Conservation (phyloP, 64 coral and sea anemone genomes). For the Orbicella faveolata region DNA sequence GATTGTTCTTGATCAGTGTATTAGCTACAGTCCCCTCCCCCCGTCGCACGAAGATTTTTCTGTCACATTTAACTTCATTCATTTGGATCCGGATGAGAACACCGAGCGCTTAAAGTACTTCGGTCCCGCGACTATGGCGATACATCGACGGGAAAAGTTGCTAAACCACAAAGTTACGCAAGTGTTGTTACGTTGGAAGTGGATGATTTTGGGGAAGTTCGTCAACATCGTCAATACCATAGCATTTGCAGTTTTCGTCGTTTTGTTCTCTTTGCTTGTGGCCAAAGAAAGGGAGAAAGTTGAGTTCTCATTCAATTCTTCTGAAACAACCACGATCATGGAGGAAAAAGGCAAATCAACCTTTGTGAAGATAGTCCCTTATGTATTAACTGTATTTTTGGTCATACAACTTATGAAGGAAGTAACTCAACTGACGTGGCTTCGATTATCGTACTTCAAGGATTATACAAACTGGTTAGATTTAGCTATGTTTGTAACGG, state of each 20-base stretch:
- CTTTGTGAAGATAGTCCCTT: background rate
- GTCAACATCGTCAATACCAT: slow-evolving; percentile 50
- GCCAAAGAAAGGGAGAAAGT: slow-evolving; percentile 53
- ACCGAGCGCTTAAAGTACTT: background rate
- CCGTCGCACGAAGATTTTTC: slow-evolving; percentile 62
- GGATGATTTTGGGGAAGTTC: slow-evolving; percentile 66
- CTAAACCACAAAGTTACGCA: slow-evolving; percentile 69
- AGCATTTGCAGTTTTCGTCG: slow-evolving; percentile 34
- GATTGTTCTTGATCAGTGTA: slow-evolving; percentile 58
- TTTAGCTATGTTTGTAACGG: slow-evolving; percentile 4
- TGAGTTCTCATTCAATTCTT: slow-evolving; percentile 1
- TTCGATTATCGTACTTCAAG: slow-evolving; percentile 58
- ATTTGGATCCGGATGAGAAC: slow-evolving; percentile 20
- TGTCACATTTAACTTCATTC: slow-evolving; percentile 50
- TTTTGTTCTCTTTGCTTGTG: slow-evolving; percentile 55
- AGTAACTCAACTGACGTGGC: slow-evolving; percentile 39
- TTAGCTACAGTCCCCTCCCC: slow-evolving; percentile 33
- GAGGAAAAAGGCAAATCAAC: background rate
- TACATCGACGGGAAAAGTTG: slow-evolving; percentile 54
- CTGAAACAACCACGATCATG: slow-evolving; percentile 29
- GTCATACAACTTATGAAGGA: slow-evolving; percentile 52
- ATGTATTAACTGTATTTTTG: slow-evolving; percentile 13
- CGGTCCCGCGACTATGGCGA: slow-evolving; percentile 54
- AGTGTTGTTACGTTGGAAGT: slow-evolving; percentile 58
- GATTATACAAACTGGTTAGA: slow-evolving; percentile 65